Conservation (phyloP, 2,888 invertebrate species). For the Litoditis marina region DNA sequence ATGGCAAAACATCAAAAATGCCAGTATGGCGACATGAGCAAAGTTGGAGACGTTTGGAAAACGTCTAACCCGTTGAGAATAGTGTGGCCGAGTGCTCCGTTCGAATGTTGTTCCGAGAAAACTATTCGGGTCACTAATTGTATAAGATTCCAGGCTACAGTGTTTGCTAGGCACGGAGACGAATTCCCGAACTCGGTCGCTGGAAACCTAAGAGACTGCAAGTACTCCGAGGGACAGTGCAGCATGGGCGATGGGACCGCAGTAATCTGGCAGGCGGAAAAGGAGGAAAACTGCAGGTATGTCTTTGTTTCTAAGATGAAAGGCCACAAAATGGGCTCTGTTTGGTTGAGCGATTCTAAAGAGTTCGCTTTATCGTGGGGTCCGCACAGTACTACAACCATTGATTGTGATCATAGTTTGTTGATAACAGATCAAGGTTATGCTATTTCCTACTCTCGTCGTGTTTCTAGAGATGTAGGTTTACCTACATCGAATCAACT, state of each 20-base stretch:
- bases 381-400: not conserved
- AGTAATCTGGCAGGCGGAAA: not conserved
- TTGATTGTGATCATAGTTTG: not conserved
- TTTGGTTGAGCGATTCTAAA: not conserved
- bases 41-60: not conserved
- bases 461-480: not conserved
- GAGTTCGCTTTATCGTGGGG: constrained; percentile 1
- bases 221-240: not conserved
- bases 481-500: constrained; percentile 8
- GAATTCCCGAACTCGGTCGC: not conserved
- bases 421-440: not conserved
- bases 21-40: not conserved
- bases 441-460: not conserved
- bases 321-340: not conserved
- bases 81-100: not conserved
- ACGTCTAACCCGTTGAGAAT: not conserved
- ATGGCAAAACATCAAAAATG: not conserved
- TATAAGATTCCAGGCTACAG: not conserved
- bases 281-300: not conserved
- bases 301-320: not conserved
- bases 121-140: not conserved
- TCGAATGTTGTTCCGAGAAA: not conserved
- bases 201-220: not conserved
- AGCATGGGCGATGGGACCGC: not conserved
- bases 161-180: not conserved